A percentile compares a stretch with the other conserved stretches of the same genome.
phyloP scores from a whole-genome alignment of 2,113 vertebrate genomes.

The Stigmatopora argus region DNA sequence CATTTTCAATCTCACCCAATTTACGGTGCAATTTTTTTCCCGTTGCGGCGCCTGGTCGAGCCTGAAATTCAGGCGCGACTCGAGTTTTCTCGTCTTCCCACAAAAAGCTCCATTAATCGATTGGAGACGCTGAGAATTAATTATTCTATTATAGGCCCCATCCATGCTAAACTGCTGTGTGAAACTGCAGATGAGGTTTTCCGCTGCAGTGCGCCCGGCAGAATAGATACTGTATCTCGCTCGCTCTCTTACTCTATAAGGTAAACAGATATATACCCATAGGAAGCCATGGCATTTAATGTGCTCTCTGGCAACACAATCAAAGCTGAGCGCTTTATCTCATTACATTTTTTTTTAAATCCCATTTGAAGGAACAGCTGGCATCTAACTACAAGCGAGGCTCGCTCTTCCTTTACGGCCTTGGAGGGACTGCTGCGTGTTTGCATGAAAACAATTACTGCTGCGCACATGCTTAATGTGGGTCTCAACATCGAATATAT shows the following conservation, averaged over 20 bases:
- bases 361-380: constrained; percentile 11
- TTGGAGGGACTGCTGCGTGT: background rate
- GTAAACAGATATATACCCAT: constrained; percentile 3
- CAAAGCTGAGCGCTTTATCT: constrained; percentile 6
- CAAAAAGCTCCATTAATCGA: background rate
- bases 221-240: background rate
- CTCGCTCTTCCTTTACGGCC: background rate
- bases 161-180: background rate
- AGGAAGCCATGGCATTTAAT: background rate
- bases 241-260: background rate
- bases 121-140: background rate
- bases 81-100: background rate
- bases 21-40: too few species aligned
- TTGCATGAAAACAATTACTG: constrained; percentile 6
- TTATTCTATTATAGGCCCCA: background rate
- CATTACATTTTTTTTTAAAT: background rate
- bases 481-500: background rate
- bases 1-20: too few species aligned
- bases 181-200: constrained; percentile 5
- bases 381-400: constrained; percentile 3
- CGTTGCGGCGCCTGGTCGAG: too few species aligned
- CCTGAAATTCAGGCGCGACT: background rate
- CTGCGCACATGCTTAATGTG: background rate
- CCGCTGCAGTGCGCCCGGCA: background rate
- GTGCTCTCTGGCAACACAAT: constrained; percentile 2